Percentiles rank a stretch among this genome's conserved stretches.
Conservation (phyloP, 2,888 invertebrate species). For the Euplagia quadripunctaria region DNA sequence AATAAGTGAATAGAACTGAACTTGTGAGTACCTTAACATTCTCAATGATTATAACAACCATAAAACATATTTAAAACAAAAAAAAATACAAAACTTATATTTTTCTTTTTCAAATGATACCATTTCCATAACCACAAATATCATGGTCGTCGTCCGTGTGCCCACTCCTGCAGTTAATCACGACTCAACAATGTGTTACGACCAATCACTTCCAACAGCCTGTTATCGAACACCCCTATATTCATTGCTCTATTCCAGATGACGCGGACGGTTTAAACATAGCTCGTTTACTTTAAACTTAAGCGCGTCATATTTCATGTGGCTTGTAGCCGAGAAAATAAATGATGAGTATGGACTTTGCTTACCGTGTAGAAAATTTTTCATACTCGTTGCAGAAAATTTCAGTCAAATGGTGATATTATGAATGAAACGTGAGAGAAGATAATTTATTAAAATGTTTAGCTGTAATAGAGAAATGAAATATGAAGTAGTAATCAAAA, state of each 20-base stretch:
- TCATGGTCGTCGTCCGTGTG: conserved; percentile 1
- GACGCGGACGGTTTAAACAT: conserved; percentile 1
- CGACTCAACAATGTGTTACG: conserved; percentile 53
- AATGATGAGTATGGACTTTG: conserved; percentile 14
- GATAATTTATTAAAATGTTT: not conserved
- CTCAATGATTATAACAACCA: no score
- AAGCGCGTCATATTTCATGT: conserved; percentile 16
- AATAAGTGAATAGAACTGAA: no score
- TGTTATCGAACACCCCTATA: conserved; percentile 3
- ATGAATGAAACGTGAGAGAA: not conserved
- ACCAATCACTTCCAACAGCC: conserved; percentile 16
- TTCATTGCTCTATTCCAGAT: conserved; percentile 7
- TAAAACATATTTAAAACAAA: no score
- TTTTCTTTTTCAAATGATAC: no score
- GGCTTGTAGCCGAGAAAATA: conserved; percentile 11
- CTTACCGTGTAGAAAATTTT: conserved; percentile 4
- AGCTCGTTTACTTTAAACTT: conserved; percentile 9
- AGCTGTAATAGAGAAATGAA: not conserved
- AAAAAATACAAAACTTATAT: no score
- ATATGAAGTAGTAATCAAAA: not conserved
- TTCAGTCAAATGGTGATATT: conserved; percentile 2
- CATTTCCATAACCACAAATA: not conserved
- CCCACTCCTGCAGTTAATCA: conserved; percentile 52
- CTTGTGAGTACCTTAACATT: no score
- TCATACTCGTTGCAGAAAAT: not conserved